Evolutionary conservation across 2,797 vertebrate genomes (phyloP).

Genomic region (Myiotriccus ornatus): DNA sequence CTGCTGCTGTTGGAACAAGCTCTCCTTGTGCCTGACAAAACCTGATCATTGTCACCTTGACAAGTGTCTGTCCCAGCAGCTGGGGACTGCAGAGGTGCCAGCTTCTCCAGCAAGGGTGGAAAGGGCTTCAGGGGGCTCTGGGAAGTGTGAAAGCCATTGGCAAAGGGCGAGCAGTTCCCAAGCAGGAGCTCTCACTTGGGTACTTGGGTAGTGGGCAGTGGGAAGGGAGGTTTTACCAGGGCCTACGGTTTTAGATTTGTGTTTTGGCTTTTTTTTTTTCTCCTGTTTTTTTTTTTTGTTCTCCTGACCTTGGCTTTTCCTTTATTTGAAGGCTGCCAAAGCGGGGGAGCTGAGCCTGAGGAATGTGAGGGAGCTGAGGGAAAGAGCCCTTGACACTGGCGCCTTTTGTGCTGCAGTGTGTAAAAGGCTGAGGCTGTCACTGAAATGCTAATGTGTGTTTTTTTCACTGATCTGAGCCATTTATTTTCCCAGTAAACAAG

Average conservation of each 20-base stretch:
- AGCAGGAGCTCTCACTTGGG: neutral
- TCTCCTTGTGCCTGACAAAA: neutral
- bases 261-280: neutral
- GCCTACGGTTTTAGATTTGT: neutral
- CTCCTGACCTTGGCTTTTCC: neutral
- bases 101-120: neutral
- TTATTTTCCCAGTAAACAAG: neutral
- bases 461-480: neutral
- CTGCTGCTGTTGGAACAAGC: neutral
- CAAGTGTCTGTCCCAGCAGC: neutral
- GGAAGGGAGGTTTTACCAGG: neutral
- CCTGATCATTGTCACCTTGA: neutral
- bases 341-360: neutral
- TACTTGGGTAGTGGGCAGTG: accelerated
- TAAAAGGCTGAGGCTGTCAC: neutral
- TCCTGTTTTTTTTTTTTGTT: accelerated
- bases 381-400: neutral
- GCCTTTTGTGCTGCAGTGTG: neutral
- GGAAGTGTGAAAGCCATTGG: neutral
- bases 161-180: accelerated
- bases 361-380: neutral
- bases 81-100: neutral
- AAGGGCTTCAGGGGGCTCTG: neutral
- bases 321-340: slow-evolving; percentile 3
- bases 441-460: slow-evolving; percentile 5